phyloP scores from a whole-genome alignment of 2,113 vertebrate species.

The Ginglymostoma cirratum region DNA sequence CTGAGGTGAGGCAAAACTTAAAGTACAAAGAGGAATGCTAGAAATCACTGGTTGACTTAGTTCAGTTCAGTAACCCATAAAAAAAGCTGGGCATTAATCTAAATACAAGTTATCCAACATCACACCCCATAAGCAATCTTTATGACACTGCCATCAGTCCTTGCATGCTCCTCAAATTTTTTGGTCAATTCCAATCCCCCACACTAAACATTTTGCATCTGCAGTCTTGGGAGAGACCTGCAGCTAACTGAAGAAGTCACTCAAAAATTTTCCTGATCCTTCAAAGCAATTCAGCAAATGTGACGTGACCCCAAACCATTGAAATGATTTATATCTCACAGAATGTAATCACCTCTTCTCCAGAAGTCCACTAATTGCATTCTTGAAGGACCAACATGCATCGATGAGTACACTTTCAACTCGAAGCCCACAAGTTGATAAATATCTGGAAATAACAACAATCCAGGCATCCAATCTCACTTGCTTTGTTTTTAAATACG shows the following conservation, averaged over 20 bases:
- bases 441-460: background rate
- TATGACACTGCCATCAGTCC: background rate
- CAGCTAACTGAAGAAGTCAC: background rate
- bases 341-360: background rate
- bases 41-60: background rate
- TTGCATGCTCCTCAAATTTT: background rate
- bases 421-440: background rate
- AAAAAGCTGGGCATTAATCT: background rate
- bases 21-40: background rate
- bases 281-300: background rate
- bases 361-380: background rate
- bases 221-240: background rate
- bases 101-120: background rate
- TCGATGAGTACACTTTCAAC: background rate
- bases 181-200: no score
- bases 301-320: background rate
- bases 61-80: background rate
- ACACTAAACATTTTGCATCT: background rate
- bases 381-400: background rate
- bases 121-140: background rate
- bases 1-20: background rate
- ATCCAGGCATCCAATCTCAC: background rate
- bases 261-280: background rate
- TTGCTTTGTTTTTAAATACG: background rate
- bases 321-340: background rate